These are phyloP conservation scores for Poecile montanus DNA, from an alignment of 2,797 vertebrate genomes.

Conservation along the genomic window DNA sequence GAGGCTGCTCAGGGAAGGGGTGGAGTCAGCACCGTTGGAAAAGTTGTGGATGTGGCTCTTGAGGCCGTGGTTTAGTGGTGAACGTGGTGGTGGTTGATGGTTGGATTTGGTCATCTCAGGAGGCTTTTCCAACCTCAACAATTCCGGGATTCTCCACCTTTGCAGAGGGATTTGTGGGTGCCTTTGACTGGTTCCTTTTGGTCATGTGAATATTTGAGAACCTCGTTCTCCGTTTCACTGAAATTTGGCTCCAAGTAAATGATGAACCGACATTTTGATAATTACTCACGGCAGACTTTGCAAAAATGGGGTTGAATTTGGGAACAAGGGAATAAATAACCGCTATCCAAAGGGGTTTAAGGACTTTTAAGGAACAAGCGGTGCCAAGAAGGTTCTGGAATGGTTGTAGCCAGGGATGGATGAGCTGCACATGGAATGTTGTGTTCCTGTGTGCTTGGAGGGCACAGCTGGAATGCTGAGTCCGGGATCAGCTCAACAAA, in stretches of 20 bases:
- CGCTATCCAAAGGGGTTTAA: not conserved
- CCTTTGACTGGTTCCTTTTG: not conserved
- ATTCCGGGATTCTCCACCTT: accelerated
- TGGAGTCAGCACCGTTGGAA: accelerated
- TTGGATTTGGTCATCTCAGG: not conserved
- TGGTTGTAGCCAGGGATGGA: not conserved
- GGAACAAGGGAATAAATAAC: not conserved
- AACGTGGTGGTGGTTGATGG: not conserved
- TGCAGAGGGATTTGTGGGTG: not conserved
- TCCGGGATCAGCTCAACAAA: not conserved
- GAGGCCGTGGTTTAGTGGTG: accelerated
- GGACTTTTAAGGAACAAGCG: not conserved
- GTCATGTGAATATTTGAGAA: accelerated
- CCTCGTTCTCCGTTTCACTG: accelerated
- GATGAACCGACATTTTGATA: accelerated
- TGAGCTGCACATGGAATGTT: accelerated
- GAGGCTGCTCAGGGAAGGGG: not conserved
- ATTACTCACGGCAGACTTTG: not conserved
- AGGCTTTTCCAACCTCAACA: not conserved
- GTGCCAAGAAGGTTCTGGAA: not conserved
- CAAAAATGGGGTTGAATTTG: not conserved
- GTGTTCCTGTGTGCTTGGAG: not conserved
- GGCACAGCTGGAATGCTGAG: accelerated
- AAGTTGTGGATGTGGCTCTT: not conserved
- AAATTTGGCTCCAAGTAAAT: not conserved